Evolutionary conservation across 2,113 vertebrate genomes (phyloP), one percentile per base, ranked within the genome.

Genomic region (Serilophus lunatus): DNA sequence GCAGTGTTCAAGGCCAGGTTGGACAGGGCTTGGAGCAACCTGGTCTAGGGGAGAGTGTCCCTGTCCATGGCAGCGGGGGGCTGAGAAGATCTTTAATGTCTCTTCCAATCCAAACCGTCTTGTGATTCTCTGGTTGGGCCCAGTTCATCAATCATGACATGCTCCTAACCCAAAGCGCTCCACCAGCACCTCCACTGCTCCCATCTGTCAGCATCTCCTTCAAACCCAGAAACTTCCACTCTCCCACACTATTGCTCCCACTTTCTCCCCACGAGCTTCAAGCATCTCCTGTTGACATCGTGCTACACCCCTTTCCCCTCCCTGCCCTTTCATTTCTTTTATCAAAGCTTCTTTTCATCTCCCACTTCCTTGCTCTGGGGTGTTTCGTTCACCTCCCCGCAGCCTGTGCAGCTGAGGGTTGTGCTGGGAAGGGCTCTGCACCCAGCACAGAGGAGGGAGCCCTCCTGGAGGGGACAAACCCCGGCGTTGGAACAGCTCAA

Each of bases 311-410:
- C 9, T 54, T 84, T 56, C 35, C 25, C 49, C 47, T 74, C 76
- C 72, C 44, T 68, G 42, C 53, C 44, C 35, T 79, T 82, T 80
- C 51, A 36, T 90, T 80, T 81, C 60, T 57, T 28, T 50, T 45
- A 78, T 86, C 53, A 50, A 93, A 88, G 86, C 60, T 84, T 36
- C 88, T 74, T 95, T 95, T 77, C 60, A 70, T 66, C 77, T 78
- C 87, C 77, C 54, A 5, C 88, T 80, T 92, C 80, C 66, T 89
- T 57, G 44, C 82, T 92, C 49, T 12, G 1, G 29, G 42, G 15
- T 56, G 42, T 75, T 82, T 74, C 74, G 82, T 61, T 92, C 75
- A 22, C 61, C 60, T 57, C 80, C 40, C 2, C 10, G 8, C 87
- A 42, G 56, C 80, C 38, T 0, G 0, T 74, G 69, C 76, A 83